Base-by-base conservation (phyloP, 2,888 invertebrate genomes). In the Pyrrhia umbra region DNA sequence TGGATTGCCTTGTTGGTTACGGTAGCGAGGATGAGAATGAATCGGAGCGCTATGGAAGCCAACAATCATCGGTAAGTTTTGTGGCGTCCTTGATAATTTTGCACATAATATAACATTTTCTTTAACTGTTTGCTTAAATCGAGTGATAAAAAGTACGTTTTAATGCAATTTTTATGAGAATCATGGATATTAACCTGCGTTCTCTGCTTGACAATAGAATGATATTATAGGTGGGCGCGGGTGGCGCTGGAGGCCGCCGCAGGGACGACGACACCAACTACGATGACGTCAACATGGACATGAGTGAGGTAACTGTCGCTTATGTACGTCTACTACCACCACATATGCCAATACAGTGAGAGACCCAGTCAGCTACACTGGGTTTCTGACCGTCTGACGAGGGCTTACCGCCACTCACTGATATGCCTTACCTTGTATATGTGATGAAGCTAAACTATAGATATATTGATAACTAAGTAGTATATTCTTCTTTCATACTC, bases 11-110 rank as follows among this genome's bases (percentile, higher is more conserved):
- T 66, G 96, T 97, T 68, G 97, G 96, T 85, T 97, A 97, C 87
- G 97, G 96, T 72, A 97, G 97, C 89, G 97, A 97, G 83, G 97
- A 97, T 81, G 97, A 97, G 69, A 96, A 95, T 82, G 96, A 96
- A 72, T 85, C 85, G 71, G 91, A 94, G 77, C 91, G 92, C 34
- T 88, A 85, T 69, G 89, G 88, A 70, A 77, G 81, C 70, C 87
- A 85, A 67, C 87, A 87, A 45, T 55, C 85, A 69, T 86, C 89
- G 90, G 95, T 95, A 85, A 92, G 93, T 89, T 77, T 72, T 66
- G 47, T 46, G 52, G 71, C 77, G 84, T 81, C 86, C 85, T 89
- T 87, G 86, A 79, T 34, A 57, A 55, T 46, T 54, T 57, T 43
- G 54, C 58, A 34, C 30, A n/a, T 10, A 18, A 27, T 16, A 16